Base-by-base conservation (phyloP, 2,113 vertebrate species). In the Pteruthius melanotis region DNA sequence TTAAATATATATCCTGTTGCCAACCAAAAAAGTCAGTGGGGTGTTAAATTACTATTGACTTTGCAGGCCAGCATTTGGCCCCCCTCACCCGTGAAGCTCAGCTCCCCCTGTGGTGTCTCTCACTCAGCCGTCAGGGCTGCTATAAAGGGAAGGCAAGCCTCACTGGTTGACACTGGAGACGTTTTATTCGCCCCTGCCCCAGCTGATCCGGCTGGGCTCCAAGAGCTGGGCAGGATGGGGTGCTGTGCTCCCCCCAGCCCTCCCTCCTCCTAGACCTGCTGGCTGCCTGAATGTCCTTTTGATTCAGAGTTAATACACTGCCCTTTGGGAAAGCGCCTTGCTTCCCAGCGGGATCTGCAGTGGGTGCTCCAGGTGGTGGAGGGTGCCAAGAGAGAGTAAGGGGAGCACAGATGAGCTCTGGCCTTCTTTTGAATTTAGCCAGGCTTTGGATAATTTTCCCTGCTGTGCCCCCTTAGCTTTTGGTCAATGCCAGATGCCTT, bases 41-140 rank as follows among this genome's bases (percentile, higher is more conserved):
- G 77, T 95, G 64, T 97, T 95, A 59, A 87, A 76, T 97, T 95
- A 94, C 97, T 89, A 93, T 93, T 97, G 94, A 87, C 92, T 97
- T 91, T 89, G 23, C 20, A 4, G 66, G 68, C 66, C 86, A 85
- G 47, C 17, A 14, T 76, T 92, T 75, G 63, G 1, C 49, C 50
- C 74, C 49, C 52, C 40, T 10, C 3, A 2, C 4, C 33, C 47
- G 52, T 27, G 61, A 26, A 82, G 45, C 74, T 72, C 66, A 9
- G 30, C 27, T 80, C 66, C 76, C 94, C 89, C 53, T 37, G 63
- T 1, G 0, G n/a, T 71, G 89, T 82, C 47, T 78, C 74, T 83
- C 81, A 6, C 66, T 54, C 42, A 19, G 69, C 40, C 16, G 0
- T 47, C 33, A 75, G 81, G 79, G 70, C 83, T 87, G 84, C 91